Evolutionary conservation across 2,797 vertebrate genomes (phyloP).

Genomic region (Gymnodraco acuticeps): DNA sequence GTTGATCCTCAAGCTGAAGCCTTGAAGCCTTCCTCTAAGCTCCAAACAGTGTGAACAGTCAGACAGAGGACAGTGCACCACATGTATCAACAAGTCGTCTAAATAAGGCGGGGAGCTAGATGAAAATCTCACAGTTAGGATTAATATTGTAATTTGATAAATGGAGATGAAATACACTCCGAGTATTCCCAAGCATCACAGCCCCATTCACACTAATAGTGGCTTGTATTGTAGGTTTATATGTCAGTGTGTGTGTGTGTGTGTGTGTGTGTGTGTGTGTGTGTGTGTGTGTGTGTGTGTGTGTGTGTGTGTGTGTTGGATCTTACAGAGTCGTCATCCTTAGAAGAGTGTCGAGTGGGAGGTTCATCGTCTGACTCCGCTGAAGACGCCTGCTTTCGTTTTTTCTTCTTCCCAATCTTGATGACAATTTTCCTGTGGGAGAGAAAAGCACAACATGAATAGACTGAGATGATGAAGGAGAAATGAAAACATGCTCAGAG

Average conservation of each 20-base stretch:
- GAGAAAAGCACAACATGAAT: constrained; percentile 20
- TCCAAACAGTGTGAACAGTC: constrained; percentile 40
- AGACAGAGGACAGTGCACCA: constrained; percentile 31
- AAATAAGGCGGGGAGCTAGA: constrained; percentile 12
- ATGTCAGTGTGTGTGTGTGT: not conserved
- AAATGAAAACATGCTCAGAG: not conserved
- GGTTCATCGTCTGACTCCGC: constrained; percentile 93
- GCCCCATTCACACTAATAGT: not conserved
- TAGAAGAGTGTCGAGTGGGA: constrained; percentile 84
- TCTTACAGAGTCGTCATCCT: constrained; percentile 92
- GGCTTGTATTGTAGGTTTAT: not conserved
- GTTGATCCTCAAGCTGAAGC: constrained; percentile 46
- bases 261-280: not conserved
- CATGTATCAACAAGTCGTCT: not conserved
- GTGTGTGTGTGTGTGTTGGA: not conserved
- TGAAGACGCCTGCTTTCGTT: constrained; percentile 94
- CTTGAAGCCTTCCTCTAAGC: constrained; percentile 35
- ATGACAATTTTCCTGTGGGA: constrained; percentile 94
- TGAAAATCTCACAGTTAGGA: not conserved
- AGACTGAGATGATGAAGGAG: constrained; percentile 3
- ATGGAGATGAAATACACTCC: not conserved
- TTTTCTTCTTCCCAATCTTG: constrained; percentile 97
- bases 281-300: not conserved
- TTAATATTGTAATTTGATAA: constrained; percentile 12
- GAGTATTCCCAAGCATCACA: not conserved